Conservation (phyloP, 2,888 invertebrate genomes). For the Gerosis bhagava region DNA sequence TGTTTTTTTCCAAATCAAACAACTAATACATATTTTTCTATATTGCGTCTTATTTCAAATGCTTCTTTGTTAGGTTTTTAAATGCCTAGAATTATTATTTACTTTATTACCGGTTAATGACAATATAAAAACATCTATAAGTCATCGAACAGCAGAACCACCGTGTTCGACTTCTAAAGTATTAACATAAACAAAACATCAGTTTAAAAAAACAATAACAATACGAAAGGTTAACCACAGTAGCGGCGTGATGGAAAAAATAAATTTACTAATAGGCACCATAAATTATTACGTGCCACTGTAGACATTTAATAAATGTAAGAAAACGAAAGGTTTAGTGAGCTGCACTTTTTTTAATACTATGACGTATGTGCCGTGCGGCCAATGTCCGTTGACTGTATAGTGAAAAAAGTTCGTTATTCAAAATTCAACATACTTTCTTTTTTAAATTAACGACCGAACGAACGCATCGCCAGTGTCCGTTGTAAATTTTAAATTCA, state of each 20-base stretch:
- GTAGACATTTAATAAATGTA: constrained; percentile 21
- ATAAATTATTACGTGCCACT: constrained; percentile 21
- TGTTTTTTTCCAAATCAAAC: constrained; percentile 14
- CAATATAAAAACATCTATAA: no score
- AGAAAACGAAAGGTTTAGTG: constrained; percentile 20
- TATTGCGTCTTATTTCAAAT: neutral
- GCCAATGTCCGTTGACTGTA: constrained; percentile 9
- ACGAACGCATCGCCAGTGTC: constrained; percentile 30
- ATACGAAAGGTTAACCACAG: constrained; percentile 14
- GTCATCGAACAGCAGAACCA: constrained; percentile 1
- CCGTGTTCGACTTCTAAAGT: constrained; percentile 9
- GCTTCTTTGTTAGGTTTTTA: neutral
- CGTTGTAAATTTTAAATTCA: constrained; percentile 36
- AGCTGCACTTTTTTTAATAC: constrained; percentile 21
- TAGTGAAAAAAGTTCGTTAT: constrained; percentile 22
- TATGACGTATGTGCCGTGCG: constrained; percentile 12
- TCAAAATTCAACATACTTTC: constrained; percentile 23
- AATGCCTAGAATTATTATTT: no score
- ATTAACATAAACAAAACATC: constrained; percentile 22
- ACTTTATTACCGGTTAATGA: no score
- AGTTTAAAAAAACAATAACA: constrained; percentile 19
- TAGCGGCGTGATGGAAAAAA: constrained; percentile 17
- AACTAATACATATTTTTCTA: neutral
- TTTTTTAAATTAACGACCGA: constrained; percentile 21
- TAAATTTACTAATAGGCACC: constrained; percentile 20